Evolutionary conservation across 2,888 invertebrate species (phyloP).

Genomic region (Ectemnius cavifrons): DNA sequence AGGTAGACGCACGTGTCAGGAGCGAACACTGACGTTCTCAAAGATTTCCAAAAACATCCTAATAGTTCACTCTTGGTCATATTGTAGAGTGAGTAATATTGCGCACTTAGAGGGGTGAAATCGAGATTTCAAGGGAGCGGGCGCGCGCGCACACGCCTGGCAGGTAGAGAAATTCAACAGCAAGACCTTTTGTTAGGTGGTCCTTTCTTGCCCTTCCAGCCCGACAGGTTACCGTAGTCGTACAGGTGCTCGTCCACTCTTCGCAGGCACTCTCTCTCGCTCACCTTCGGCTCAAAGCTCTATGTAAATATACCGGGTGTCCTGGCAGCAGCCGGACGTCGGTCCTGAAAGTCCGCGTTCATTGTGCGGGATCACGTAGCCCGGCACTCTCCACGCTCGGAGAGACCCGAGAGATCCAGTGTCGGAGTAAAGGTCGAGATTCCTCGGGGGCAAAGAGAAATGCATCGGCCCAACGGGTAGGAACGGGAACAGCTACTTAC

Average conservation of each 20-base stretch:
- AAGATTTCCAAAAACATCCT: background rate
- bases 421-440: conserved; percentile 21
- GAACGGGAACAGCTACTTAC: conserved; percentile 3
- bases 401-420: background rate
- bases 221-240: conserved; percentile 57
- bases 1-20: conserved; percentile 12
- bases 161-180: conserved; percentile 51
- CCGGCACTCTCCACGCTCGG: background rate
- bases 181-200: conserved; percentile 56
- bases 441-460: conserved; percentile 18
- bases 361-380: background rate
- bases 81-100: background rate
- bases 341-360: conserved; percentile 7
- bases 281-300: conserved; percentile 26
- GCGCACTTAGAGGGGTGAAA: conserved; percentile 18
- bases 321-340: conserved; percentile 8
- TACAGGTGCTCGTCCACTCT: conserved; percentile 54
- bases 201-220: conserved; percentile 45
- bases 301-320: conserved; percentile 62
- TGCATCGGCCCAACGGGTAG: conserved; percentile 6
- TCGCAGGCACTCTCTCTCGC: conserved; percentile 36
- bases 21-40: background rate
- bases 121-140: conserved; percentile 16
- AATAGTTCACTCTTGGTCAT: background rate
- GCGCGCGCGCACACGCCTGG: background rate